These are phyloP conservation scores for Bradypodion pumilum DNA, from an alignment of 2,797 vertebrate species.

Conservation along the genomic window DNA sequence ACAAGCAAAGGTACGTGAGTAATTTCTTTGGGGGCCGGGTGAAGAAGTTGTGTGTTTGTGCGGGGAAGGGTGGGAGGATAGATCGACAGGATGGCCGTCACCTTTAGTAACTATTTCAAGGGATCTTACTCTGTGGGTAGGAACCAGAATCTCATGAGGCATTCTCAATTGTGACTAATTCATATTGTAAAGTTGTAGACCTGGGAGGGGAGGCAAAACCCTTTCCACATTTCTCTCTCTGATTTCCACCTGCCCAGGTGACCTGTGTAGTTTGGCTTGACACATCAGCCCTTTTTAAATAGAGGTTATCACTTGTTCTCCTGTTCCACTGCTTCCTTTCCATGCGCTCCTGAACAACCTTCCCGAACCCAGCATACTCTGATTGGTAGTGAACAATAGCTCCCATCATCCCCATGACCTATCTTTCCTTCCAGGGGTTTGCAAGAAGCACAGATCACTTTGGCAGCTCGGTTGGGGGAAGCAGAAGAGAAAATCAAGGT, in stretches of 20 bases:
- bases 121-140: too few species aligned
- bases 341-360: too few species aligned
- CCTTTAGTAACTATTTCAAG: too few species aligned
- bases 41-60: too few species aligned
- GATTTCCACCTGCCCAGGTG: background rate
- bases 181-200: background rate
- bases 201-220: too few species aligned
- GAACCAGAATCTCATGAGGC: too few species aligned
- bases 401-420: background rate
- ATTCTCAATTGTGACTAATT: too few species aligned
- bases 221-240: too few species aligned
- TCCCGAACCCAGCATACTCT: background rate
- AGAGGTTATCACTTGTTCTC: too few species aligned
- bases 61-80: background rate
- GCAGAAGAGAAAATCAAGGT: conserved; percentile 95
- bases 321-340: too few species aligned
- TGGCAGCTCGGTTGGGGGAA: conserved; percentile 88
- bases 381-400: background rate
- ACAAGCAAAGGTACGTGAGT: conserved; percentile 84
- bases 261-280: too few species aligned
- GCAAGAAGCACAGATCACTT: conserved; percentile 81
- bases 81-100: background rate
- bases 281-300: too few species aligned
- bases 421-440: conserved; percentile 80
- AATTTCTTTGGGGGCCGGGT: accelerated